Evolutionary conservation across 2,888 invertebrate genomes (phyloP).

Genomic region (Syrista parreyssii): DNA sequence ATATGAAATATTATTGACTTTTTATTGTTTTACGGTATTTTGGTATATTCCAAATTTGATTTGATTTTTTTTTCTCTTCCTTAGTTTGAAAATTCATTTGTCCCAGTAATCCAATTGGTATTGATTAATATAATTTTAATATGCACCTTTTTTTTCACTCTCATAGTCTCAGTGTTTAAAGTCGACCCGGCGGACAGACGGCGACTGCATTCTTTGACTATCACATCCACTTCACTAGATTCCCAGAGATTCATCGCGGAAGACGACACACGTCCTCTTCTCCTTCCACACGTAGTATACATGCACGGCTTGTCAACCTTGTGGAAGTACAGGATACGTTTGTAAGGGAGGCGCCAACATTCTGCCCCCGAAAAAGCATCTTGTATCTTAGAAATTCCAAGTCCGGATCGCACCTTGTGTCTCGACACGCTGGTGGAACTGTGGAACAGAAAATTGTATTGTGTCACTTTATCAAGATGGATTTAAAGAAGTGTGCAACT

Average conservation of each 20-base stretch:
- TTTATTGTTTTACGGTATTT: too few relatives aligned
- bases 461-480: too few relatives aligned
- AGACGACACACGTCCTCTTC: conserved; percentile 6
- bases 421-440: too few relatives aligned
- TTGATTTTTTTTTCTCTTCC: too few relatives aligned
- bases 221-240: conserved; percentile 28
- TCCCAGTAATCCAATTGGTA: too few relatives aligned
- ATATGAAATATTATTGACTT: too few relatives aligned
- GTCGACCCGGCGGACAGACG: conserved; percentile 22
- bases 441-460: too few relatives aligned
- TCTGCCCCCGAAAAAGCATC: conserved; percentile 35
- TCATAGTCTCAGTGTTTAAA: background rate
- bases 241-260: conserved; percentile 25
- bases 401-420: conserved; percentile 8
- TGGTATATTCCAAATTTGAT: too few relatives aligned
- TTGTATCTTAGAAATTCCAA: conserved; percentile 31
- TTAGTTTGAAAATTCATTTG: too few relatives aligned
- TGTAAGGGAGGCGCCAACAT: conserved; percentile 35
- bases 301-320: conserved; percentile 16
- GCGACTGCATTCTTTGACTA: conserved; percentile 41
- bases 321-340: background rate
- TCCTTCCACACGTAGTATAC: background rate
- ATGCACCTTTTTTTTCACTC: too few relatives aligned
- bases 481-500: too few relatives aligned
- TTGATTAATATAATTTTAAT: too few relatives aligned